Conservation (phyloP, 1,140 invertebrate genomes). For the Conus ventricosus region DNA sequence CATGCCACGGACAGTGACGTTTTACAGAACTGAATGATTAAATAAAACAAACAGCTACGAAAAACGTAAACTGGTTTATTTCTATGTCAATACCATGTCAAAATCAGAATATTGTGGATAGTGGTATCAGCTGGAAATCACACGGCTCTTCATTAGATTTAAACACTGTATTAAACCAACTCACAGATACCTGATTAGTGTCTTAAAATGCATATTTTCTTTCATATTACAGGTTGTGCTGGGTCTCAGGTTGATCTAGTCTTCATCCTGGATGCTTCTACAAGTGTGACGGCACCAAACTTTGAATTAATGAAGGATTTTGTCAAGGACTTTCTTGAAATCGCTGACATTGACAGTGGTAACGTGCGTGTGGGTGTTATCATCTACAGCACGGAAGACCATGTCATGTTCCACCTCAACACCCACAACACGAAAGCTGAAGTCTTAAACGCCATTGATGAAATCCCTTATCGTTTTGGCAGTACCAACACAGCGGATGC, state of each 20-base stretch:
- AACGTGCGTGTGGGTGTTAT: constrained; percentile 61
- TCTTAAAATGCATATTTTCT: no score
- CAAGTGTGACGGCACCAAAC: constrained; percentile 58
- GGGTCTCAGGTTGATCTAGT: constrained; percentile 48
- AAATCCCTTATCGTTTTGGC: constrained; percentile 60
- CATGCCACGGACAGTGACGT: no score
- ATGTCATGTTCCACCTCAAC: constrained; percentile 61
- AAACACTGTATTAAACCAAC: no score
- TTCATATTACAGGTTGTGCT: background rate
- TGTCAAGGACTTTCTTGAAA: constrained; percentile 55
- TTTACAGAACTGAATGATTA: no score
- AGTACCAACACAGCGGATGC: constrained; percentile 66
- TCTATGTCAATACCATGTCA: no score
- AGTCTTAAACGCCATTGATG: constrained; percentile 55
- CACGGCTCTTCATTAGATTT: no score
- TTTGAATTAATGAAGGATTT: constrained; percentile 60
- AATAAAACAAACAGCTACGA: no score
- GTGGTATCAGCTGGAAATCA: no score
- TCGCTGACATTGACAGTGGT: constrained; percentile 60
- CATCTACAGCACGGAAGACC: constrained; percentile 59
- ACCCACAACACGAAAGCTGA: constrained; percentile 45
- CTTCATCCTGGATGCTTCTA: constrained; percentile 63
- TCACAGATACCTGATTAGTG: no score
- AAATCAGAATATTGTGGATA: no score
- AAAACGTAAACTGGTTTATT: no score